Evolutionary conservation across 2,113 vertebrate genomes (phyloP), one percentile per base, ranked within the genome.

Genomic region (Cololabis saira): DNA sequence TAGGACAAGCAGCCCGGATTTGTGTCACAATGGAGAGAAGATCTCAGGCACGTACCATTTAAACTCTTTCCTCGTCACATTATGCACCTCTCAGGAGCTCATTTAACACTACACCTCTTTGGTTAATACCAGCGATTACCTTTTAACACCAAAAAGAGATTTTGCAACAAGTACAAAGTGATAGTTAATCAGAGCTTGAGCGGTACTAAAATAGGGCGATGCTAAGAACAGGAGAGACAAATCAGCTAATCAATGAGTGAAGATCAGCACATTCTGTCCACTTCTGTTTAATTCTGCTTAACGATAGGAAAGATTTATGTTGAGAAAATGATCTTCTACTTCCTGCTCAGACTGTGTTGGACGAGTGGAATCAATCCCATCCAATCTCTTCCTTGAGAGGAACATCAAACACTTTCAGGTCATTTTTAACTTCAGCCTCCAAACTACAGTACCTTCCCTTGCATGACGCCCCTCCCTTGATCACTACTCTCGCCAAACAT

Each of bases 211-310:
- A 44, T 14, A 61, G 22, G 42, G 27, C 16, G 58, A 78, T 64
- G n/a, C 33, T 18, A 37, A n/a, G 49, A 66, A 61, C 24, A 40
- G 37, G 63, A 62, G 63, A 57, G 74, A 75, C 50, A 81, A 72
- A 77, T 40, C 21, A 42, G 68, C 19, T 44, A 43, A 62, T 75
- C 70, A 76, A 18, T 76, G 59, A 75, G 49, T 60, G 48, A 58
- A 81, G 52, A 83, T 81, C 81, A 73, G 61, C 67, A 72, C 72
- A 37, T 81, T 68, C 64, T 6, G 3, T 77, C 79, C 89, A 82
- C 51, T 21, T 72, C 61, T 83, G 74, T 88, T 71, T 49, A 44
- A 85, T 85, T 84, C 58, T 61, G 51, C 61, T 37, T 69, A 75
- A 50, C 57, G 62, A 70, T 43, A 67, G 73, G 75, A 60, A 53